A percentile compares a stretch with the other conserved stretches of the same genome.
phyloP scores from a whole-genome alignment of 2,113 vertebrate species.

The Lepus europaeus region DNA sequence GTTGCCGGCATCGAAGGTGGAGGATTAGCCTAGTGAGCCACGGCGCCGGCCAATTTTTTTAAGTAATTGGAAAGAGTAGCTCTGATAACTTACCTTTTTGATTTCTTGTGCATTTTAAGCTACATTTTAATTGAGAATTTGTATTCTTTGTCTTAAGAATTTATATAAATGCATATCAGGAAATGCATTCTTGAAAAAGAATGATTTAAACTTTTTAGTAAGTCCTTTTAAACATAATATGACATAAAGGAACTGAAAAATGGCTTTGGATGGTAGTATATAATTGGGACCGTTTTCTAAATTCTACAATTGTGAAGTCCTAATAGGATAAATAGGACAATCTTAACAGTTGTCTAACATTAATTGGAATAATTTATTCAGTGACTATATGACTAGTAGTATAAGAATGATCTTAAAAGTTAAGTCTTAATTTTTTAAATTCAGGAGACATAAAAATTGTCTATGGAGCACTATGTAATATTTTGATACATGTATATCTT shows the following conservation, averaged over 20 bases:
- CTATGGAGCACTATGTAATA: no score
- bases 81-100: background rate
- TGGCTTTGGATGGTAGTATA: background rate
- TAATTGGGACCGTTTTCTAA: background rate
- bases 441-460: no score
- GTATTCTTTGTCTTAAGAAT: background rate
- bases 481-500: no score
- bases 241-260: conserved; percentile 20
- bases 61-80: background rate
- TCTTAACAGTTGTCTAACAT: background rate
- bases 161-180: background rate
- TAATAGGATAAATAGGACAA: background rate
- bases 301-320: background rate
- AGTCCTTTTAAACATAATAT: background rate
- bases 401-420: conserved; percentile 45
- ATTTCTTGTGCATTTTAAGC: background rate
- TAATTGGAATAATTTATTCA: conserved; percentile 35
- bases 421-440: background rate
- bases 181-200: background rate
- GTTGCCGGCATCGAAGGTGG: no score
- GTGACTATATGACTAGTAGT: background rate
- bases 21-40: no score
- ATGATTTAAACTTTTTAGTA: background rate
- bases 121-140: conserved; percentile 7
- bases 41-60: no score